Evolutionary conservation across 2,888 invertebrate genomes (phyloP).

Genomic region (Frankliniella fusca): DNA sequence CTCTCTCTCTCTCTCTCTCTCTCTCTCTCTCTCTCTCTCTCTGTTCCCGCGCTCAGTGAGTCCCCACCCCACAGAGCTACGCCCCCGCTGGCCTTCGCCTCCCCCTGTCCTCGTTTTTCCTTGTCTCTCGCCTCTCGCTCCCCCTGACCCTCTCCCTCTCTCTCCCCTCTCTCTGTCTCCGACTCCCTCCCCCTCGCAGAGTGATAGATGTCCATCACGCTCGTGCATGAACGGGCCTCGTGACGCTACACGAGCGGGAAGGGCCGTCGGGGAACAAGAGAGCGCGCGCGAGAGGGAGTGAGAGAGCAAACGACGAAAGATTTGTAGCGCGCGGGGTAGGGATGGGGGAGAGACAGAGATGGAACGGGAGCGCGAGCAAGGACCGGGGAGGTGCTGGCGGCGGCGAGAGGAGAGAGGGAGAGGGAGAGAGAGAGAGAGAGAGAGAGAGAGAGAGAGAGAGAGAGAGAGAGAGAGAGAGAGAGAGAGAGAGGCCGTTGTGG

Average conservation of each 20-base stretch:
- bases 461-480: neutral
- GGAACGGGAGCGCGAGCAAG: neutral
- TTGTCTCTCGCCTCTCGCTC: neutral
- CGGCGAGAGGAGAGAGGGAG: too few species aligned
- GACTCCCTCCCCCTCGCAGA: neutral
- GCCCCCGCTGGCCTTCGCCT: too few species aligned
- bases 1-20: too few species aligned
- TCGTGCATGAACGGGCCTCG: neutral
- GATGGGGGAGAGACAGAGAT: neutral
- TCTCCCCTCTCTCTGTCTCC: neutral
- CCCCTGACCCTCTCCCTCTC: neutral
- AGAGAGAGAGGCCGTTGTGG: neutral
- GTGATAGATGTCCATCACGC: slow-evolving; percentile 1
- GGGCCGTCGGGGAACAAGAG: neutral
- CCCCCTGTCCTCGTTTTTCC: neutral
- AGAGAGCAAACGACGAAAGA: neutral
- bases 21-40: too few species aligned
- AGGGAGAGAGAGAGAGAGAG: too few species aligned
- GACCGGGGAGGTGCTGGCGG: neutral
- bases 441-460: too few species aligned
- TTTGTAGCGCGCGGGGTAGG: neutral
- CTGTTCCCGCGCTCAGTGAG: too few species aligned
- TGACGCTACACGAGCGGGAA: neutral
- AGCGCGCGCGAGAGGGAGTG: neutral
- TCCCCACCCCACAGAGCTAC: too few species aligned